A percentile compares a stretch with the other conserved stretches of the same genome.
phyloP scores from a whole-genome alignment of 2,797 vertebrate species.

The Sebastes matsubarae region DNA sequence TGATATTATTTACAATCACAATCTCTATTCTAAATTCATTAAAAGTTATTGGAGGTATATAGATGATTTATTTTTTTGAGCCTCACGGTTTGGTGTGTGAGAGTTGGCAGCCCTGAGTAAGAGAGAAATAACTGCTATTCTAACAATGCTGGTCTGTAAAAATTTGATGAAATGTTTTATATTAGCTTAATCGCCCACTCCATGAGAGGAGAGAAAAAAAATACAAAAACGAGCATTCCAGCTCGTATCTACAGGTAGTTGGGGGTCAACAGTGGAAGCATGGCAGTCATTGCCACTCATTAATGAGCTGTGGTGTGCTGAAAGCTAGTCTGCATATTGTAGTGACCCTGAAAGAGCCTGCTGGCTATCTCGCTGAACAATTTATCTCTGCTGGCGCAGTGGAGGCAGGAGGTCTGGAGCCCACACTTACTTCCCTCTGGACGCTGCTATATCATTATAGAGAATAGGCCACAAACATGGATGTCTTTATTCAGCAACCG shows the following conservation, averaged over 20 bases:
- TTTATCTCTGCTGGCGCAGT: constrained; percentile 46
- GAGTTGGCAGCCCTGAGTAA: background rate
- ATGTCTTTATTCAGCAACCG: constrained; percentile 28
- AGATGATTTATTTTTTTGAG: background rate
- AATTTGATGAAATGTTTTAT: background rate
- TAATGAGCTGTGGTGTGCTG: constrained; percentile 38
- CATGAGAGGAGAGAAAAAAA: background rate
- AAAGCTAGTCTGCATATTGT: constrained; percentile 31
- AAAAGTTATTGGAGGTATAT: too few relatives aligned
- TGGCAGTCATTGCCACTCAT: constrained; percentile 19
- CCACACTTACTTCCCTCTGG: constrained; percentile 25
- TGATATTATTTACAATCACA: background rate
- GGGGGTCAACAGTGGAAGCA: constrained; percentile 20
- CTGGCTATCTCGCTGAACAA: constrained; percentile 26
- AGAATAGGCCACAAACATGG: constrained; percentile 36
- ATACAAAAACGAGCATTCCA: background rate
- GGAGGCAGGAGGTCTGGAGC: constrained; percentile 31
- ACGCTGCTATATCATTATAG: constrained; percentile 43
- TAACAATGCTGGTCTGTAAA: background rate
- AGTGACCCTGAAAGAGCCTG: constrained; percentile 39
- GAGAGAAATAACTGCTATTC: background rate
- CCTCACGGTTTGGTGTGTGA: background rate
- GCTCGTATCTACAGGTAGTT: constrained; percentile 13
- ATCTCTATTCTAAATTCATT: too few relatives aligned
- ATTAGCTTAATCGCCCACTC: background rate